Base-by-base conservation (phyloP, 1,140 invertebrate species). In the Sycobia sp. region DNA sequence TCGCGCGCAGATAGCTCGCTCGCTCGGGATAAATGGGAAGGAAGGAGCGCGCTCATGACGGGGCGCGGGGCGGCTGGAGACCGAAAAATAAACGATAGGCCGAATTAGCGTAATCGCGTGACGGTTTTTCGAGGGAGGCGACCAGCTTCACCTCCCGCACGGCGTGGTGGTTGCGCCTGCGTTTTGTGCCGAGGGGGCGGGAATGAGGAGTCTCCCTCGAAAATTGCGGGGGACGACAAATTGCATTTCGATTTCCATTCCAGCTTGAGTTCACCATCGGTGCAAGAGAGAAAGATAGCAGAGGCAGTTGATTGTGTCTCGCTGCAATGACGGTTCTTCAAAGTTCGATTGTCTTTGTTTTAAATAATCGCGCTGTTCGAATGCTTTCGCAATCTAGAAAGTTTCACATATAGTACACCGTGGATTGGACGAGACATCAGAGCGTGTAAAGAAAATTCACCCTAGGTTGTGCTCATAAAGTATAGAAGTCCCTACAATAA, bases 51-150 rank as follows among this genome's bases (percentile, higher is more conserved):
- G n/a, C 51, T 55, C 46, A 55, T n/a, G n/a, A 70, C 72, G 71
- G 22, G 76, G 73, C 75, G 71, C 8, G 16, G 5, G 5, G 10
- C 5, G 34, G 62, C 62, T 38, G 38, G 34, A 50, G 50, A 50
- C n/a, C 36, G 44, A 54, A 63, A 63, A 63, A 80, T 82, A 81
- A 82, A 82, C 77, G 79, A 82, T 81, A 81, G 67, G 66, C 73
- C 70, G 73, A 81, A 80, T 81, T 81, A 82, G 77, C 75, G 73
- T 82, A 82, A 81, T 82, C 76, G 74, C 69, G 73, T 76, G 76
- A 77, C 71, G 76, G 77, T 78, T 78, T 77, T 70, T 73, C 67
- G 74, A 76, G 75, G 77, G 78, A 76, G 3, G 4, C 38, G 38
- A 5, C 38, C 38, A n/a, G n/a, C n/a, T n/a, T n/a, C n/a, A n/a